Evolutionary conservation across 1,140 invertebrate genomes (phyloP).

Genomic region (Achroia grisella): DNA sequence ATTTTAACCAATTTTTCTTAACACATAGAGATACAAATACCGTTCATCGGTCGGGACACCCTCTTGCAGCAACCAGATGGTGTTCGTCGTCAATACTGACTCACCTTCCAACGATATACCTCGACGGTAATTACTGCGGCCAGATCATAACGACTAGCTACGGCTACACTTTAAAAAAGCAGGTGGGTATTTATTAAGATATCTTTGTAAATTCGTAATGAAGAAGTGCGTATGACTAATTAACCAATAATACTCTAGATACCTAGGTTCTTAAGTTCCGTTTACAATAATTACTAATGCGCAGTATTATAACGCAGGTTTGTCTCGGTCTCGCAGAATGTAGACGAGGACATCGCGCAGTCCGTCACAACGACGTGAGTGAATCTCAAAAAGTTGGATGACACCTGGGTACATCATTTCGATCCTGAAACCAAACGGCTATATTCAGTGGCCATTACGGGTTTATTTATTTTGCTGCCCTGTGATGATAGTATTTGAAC

Average conservation of each 20-base stretch:
- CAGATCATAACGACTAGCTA: constrained; percentile 96
- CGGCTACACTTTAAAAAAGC: constrained; percentile 95
- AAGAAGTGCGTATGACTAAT: no score
- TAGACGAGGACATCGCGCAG: constrained; percentile 79
- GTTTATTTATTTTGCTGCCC: no score
- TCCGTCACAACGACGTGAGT: no score
- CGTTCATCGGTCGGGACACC: constrained; percentile 94
- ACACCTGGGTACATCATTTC: no score
- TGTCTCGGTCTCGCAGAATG: constrained; percentile 94
- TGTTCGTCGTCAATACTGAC: constrained; percentile 88
- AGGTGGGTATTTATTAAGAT: no score
- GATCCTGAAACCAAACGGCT: no score
- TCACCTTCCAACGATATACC: constrained; percentile 97
- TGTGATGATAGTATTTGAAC: no score
- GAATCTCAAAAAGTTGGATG: no score
- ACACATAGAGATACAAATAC: constrained; percentile 86
- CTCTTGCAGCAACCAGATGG: constrained; percentile 91
- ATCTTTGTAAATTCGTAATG: no score
- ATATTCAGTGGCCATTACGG: constrained; percentile 93
- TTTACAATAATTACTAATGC: no score
- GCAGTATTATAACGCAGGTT: constrained; percentile 75
- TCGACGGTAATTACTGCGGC: constrained; percentile 91
- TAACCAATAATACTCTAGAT: no score
- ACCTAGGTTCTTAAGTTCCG: not conserved
- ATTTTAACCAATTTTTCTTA: not conserved